Evolutionary conservation across 2,888 invertebrate genomes (phyloP), one percentile per base, ranked within the genome.

Genomic region (Heptascelio sp.): DNA sequence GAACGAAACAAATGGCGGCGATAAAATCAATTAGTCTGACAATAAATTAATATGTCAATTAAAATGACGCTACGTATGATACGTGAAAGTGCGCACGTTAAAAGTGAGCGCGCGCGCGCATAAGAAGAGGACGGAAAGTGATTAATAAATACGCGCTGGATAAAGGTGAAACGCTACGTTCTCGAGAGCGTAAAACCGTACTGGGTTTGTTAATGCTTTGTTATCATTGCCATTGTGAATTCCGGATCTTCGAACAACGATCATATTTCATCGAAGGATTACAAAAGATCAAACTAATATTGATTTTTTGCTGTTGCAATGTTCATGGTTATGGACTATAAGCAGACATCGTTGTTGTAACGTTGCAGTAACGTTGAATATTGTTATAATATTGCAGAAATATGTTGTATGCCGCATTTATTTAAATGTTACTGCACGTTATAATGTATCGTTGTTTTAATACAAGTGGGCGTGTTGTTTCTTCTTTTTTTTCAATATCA

Each of bases 1-100:
- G 55, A 49, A 21, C n/a, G 65, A 67, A 75, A 75, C 57, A 55
- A 73, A 73, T 65, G 49, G 65, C 57, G 40, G 30, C 34, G 75
- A 75, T 75, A 75, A 75, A 75, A 75, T 75, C 75, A 75, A 75
- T 75, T 75, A 75, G 65, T 19, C 57, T 57, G 46, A 25, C 67
- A 75, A 65, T 75, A 75, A 75, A 75, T 65, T 55, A 75, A 75
- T 43, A 49, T 75, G 75, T 59, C 75, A 75, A 75, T 75, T 75
- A 75, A 75, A 75, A 75, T 65, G 65, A 75, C 75, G 46, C 57
- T 30, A 75, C 65, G 17, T 46, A 70, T 75, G 75, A 75, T 65
- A 75, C 65, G 57, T 75, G 75, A 75, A 75, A 75, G 75, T 75
- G 43, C 51, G n/a, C 37, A 55, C 46, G 46, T 17, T 37, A 59